phyloP scores from a whole-genome alignment of 2,797 vertebrate species.

The Cottoperca gobio region DNA sequence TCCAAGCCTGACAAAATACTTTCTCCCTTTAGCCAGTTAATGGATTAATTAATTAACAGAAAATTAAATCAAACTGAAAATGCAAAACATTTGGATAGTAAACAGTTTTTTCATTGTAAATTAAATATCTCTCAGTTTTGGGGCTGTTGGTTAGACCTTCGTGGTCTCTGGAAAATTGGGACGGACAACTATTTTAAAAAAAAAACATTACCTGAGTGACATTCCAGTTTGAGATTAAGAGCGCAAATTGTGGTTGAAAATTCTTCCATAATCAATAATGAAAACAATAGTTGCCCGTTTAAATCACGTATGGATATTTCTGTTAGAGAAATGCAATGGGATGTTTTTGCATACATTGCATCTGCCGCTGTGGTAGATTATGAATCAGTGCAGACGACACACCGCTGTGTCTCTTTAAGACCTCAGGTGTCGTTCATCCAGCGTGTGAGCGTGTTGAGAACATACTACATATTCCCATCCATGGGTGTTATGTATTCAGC shows the following conservation, averaged over 20 bases:
- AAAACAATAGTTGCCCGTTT: not conserved
- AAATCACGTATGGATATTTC: not conserved
- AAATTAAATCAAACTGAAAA: constrained; percentile 16
- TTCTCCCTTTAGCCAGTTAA: not conserved
- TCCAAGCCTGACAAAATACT: no score
- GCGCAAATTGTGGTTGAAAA: not conserved
- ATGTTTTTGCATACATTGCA: constrained; percentile 32
- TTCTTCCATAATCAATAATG: not conserved
- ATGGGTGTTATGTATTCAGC: constrained; percentile 33
- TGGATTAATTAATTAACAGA: constrained; percentile 9
- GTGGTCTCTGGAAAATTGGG: not conserved
- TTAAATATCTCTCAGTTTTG: not conserved
- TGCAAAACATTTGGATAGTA: not conserved
- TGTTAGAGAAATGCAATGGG: not conserved
- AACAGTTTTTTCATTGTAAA: no score
- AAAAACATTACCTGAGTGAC: no score
- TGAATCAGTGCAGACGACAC: constrained; percentile 41
- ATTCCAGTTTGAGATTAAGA: not conserved
- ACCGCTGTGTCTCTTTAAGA: constrained; percentile 29
- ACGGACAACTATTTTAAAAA: not conserved
- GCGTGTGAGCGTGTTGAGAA: constrained; percentile 32
- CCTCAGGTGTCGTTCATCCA: constrained; percentile 33
- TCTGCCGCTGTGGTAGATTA: constrained; percentile 16
- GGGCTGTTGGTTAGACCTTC: not conserved
- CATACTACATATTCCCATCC: constrained; percentile 29